Conservation (phyloP, 1,140 invertebrate species). For the Choristoneura fumiferana region DNA sequence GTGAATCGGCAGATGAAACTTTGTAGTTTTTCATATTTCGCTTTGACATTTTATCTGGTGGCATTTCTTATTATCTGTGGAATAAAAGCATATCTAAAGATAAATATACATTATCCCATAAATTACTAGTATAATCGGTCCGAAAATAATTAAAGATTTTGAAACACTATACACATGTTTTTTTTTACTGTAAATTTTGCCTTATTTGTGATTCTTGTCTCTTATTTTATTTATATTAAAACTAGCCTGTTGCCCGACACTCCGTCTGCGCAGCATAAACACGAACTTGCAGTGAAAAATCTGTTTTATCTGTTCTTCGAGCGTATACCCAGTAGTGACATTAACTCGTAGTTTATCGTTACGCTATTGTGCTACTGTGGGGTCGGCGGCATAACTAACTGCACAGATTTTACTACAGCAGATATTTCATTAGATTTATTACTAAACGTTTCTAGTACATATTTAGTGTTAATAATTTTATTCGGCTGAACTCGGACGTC, state of each 20-base stretch:
- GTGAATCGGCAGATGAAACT: constrained; percentile 38
- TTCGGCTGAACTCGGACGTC: neutral
- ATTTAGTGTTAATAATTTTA: neutral
- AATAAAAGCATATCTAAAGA: neutral
- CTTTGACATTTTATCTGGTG: no score
- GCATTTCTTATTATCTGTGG: neutral
- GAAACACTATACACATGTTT: no score
- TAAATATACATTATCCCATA: neutral
- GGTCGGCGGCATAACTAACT: constrained; percentile 14
- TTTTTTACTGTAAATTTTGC: no score
- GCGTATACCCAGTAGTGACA: constrained; percentile 44
- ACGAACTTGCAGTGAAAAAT: no score
- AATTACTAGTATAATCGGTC: no score
- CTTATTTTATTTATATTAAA: no score
- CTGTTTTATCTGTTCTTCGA: constrained; percentile 28
- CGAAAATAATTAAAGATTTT: no score
- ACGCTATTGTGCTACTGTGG: constrained; percentile 56
- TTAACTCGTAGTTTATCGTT: constrained; percentile 60
- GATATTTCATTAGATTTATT: constrained; percentile 14
- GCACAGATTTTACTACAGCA: neutral
- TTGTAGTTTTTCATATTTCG: neutral
- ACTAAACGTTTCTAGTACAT: neutral
- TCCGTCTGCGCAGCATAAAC: no score
- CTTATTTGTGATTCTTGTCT: no score
- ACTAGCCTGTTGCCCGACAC: no score